These are phyloP conservation scores for Lampropteryx suffumata DNA, from an alignment of 2,888 invertebrate species.

Conservation along the genomic window DNA sequence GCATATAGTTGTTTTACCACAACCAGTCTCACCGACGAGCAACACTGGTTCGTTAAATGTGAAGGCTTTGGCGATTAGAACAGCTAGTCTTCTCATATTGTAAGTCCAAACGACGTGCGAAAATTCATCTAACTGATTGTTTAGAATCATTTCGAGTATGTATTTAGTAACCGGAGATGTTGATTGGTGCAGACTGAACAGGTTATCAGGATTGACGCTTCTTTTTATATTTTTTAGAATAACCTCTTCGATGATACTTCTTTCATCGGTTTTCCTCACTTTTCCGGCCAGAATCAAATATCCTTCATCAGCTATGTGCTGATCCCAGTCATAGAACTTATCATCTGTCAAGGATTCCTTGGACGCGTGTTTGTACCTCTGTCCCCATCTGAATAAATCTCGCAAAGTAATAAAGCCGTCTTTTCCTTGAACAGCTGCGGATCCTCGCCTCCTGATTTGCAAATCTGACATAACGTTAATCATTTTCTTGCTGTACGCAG, in stretches of 20 bases:
- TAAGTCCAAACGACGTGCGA: conserved; percentile 97
- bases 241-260: conserved; percentile 90
- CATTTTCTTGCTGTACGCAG: conserved; percentile 94
- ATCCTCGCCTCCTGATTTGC: conserved; percentile 91
- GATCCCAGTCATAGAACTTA: conserved; percentile 96
- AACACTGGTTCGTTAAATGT: conserved; percentile 96
- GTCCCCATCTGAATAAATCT: conserved; percentile 98
- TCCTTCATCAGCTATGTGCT: conserved; percentile 98
- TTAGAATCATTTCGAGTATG: conserved; percentile 86
- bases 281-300: conserved; percentile 96
- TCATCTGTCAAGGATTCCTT: conserved; percentile 78
- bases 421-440: conserved; percentile 95
- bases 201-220: conserved; percentile 85
- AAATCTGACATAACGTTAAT: conserved; percentile 95
- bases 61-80: conserved; percentile 91
- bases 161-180: conserved; percentile 90
- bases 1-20: conserved; percentile 98
- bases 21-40: conserved; percentile 98
- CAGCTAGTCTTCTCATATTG: conserved; percentile 92
- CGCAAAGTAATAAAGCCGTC: conserved; percentile 96
- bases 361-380: conserved; percentile 91
- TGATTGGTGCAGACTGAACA: conserved; percentile 86
- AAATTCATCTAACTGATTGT: conserved; percentile 82
- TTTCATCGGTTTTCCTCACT: conserved; percentile 93
- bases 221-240: conserved; percentile 91